phyloP scores from a whole-genome alignment of 2,888 invertebrate genomes.

The Aphrophora alni region DNA sequence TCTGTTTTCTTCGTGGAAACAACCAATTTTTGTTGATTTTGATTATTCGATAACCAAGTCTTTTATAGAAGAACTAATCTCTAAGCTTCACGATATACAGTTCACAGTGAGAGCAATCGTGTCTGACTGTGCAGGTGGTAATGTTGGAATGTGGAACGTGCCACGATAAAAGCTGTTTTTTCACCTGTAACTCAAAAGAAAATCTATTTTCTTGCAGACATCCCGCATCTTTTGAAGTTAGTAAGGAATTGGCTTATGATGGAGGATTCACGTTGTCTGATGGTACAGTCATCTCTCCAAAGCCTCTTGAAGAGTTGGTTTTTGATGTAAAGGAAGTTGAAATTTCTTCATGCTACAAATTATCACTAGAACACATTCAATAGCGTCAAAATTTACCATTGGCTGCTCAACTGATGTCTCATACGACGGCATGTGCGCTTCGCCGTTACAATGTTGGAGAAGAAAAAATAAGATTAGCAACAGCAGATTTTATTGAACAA shows the following conservation, averaged over 20 bases:
- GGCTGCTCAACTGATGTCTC: conserved; percentile 9
- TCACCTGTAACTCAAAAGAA: background rate
- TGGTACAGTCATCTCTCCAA: background rate
- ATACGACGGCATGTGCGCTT: conserved; percentile 13
- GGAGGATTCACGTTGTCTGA: background rate
- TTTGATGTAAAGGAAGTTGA: background rate
- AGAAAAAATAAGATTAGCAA: background rate
- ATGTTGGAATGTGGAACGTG: background rate
- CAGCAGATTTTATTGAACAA: background rate
- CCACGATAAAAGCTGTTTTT: background rate
- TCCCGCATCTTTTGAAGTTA: conserved; percentile 11
- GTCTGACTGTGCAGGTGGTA: conserved; percentile 17
- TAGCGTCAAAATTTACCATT: conserved; percentile 13
- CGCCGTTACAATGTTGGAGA: background rate
- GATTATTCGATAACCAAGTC: background rate
- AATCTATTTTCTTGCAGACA: conserved; percentile 15
- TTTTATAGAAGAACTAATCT: background rate
- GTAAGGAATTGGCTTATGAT: conserved; percentile 13
- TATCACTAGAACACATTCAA: background rate
- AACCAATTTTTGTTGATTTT: conserved; percentile 14
- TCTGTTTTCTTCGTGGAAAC: conserved; percentile 16
- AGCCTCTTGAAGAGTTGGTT: conserved; percentile 10
- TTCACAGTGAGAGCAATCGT: conserved; percentile 11
- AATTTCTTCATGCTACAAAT: conserved; percentile 18
- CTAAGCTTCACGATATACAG: background rate